Evolutionary conservation across 2,888 invertebrate species (phyloP).

Genomic region (Strigamia crassipes): DNA sequence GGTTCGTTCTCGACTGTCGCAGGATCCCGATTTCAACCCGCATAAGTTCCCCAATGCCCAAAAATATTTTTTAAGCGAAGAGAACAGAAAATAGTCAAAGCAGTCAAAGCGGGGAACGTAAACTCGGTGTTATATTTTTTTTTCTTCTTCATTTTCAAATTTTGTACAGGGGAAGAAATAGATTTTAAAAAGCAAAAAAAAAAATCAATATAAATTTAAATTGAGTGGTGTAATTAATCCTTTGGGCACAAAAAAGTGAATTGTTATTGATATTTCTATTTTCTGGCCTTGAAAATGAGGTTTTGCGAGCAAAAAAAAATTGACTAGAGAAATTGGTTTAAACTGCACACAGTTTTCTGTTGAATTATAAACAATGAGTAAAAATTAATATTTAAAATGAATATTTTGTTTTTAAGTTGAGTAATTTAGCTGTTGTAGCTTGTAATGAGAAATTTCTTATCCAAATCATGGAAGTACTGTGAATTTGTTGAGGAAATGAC

Average conservation of each 20-base stretch:
- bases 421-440: neutral
- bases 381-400: neutral
- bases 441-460: neutral
- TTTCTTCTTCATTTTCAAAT: neutral
- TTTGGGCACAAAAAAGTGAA: neutral
- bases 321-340: no score
- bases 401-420: neutral
- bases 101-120: neutral
- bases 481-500: slow-evolving; percentile 22
- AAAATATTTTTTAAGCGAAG: slow-evolving; percentile 53
- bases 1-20: slow-evolving; percentile 61
- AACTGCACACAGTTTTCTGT: no score
- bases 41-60: slow-evolving; percentile 58
- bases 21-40: slow-evolving; percentile 60
- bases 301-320: no score
- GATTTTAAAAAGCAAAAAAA: neutral
- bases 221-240: neutral
- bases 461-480: neutral
- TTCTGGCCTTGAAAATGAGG: neutral
- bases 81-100: neutral
- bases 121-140: neutral
- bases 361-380: neutral
- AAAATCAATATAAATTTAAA: neutral
- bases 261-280: neutral
- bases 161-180: neutral